Conservation (phyloP, 2,113 vertebrate genomes). For the Trochalopteron elliotii region DNA sequence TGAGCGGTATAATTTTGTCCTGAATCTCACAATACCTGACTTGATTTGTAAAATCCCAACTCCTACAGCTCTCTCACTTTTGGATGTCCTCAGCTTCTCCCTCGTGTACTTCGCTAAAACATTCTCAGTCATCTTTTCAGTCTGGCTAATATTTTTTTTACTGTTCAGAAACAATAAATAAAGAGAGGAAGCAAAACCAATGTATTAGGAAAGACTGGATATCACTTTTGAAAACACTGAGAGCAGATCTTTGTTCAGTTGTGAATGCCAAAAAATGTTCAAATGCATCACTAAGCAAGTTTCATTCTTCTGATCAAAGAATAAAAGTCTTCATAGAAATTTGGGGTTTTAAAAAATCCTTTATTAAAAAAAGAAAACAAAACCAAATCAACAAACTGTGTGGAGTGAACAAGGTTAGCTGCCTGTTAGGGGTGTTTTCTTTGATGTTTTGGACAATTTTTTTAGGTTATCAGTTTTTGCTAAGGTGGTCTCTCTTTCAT, state of each 20-base stretch:
- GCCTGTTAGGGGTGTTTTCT: not conserved
- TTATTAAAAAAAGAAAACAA: not conserved
- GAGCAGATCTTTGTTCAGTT: not conserved
- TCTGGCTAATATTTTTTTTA: not conserved
- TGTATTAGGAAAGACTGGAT: not conserved
- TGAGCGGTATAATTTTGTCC: not conserved
- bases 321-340: not conserved
- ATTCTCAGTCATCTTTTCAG: not conserved
- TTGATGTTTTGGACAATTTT: not conserved
- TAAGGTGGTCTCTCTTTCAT: not conserved
- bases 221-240: not conserved
- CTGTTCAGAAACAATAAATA: not conserved
- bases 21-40: not conserved
- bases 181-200: not conserved
- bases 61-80: not conserved
- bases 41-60: not conserved
- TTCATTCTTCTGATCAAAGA: not conserved
- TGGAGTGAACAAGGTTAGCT: not conserved
- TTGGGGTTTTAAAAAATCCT: not conserved
- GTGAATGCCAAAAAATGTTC: not conserved
- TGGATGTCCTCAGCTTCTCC: not conserved
- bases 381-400: not conserved
- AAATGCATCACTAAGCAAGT: not conserved
- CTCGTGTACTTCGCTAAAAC: not conserved
- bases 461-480: not conserved